Conservation (phyloP, 2,888 invertebrate genomes). For the Dasysyrphus tricinctus region DNA sequence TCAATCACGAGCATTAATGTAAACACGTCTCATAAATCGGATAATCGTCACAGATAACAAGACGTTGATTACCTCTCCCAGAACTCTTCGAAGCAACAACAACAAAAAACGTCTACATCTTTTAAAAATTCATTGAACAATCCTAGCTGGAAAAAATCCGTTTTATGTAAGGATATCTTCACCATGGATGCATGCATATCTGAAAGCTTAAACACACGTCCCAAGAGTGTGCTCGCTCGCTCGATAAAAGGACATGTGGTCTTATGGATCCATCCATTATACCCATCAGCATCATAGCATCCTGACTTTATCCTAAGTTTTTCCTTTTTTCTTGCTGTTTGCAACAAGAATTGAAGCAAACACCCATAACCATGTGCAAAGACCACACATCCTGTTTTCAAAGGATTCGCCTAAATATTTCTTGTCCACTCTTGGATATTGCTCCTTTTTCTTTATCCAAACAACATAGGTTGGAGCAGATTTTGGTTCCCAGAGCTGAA, state of each 20-base stretch:
- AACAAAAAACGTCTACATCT: neutral
- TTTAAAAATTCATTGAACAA: constrained; percentile 18
- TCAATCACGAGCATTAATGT: neutral
- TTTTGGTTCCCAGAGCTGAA: neutral
- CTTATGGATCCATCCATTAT: constrained; percentile 46
- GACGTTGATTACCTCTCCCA: constrained; percentile 20
- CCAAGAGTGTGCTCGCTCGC: constrained; percentile 5
- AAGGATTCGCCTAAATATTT: constrained; percentile 52
- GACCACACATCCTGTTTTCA: constrained; percentile 51
- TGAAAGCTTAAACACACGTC: constrained; percentile 27
- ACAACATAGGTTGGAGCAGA: neutral
- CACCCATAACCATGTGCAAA: constrained; percentile 62
- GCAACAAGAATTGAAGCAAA: constrained; percentile 46
- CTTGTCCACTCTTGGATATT: constrained; percentile 60
- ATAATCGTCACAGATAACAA: constrained; percentile 48
- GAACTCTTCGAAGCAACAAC: neutral
- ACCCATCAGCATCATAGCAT: constrained; percentile 65
- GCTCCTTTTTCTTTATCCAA: neutral
- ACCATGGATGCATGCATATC: constrained; percentile 22
- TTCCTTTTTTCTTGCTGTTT: constrained; percentile 6
- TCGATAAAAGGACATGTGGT: constrained; percentile 35
- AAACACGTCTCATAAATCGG: constrained; percentile 11
- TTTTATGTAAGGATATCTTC: constrained; percentile 44
- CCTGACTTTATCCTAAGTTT: constrained; percentile 51
- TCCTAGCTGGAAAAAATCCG: constrained; percentile 22